Evolutionary conservation across 2,113 vertebrate genomes (phyloP).

Genomic region (Carlito syrichta): DNA sequence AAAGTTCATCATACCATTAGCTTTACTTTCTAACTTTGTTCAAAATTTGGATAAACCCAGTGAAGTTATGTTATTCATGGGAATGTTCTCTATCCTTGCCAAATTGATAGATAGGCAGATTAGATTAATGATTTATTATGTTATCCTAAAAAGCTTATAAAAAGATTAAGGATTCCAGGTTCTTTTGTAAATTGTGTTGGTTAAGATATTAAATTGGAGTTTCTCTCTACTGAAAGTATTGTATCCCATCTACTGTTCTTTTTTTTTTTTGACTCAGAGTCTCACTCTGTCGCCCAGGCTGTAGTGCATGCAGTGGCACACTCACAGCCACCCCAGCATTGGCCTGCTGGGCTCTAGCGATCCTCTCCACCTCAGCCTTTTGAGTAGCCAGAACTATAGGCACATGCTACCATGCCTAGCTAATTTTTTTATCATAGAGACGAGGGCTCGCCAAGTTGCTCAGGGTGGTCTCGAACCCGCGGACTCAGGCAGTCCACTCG

Average conservation of each 20-base stretch:
- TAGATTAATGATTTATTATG: background rate
- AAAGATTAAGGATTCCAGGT: background rate
- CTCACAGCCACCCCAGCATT: no score
- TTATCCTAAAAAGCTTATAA: background rate
- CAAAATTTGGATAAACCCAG: background rate
- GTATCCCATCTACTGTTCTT: background rate
- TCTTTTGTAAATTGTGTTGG: background rate
- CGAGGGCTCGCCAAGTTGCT: no score
- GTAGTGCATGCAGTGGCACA: no score
- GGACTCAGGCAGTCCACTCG: no score
- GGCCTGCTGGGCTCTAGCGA: no score
- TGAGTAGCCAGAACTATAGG: no score
- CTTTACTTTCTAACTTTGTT: slow-evolving; percentile 23
- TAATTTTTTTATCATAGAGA: no score
- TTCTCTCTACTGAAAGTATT: background rate
- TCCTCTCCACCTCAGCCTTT: no score
- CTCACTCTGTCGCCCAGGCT: no score
- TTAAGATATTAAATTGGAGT: background rate
- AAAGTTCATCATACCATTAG: background rate
- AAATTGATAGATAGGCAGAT: background rate
- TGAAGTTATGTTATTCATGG: background rate
- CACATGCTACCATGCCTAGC: no score
- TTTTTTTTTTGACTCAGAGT: no score
- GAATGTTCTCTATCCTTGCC: background rate
- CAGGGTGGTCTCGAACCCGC: no score